Evolutionary conservation across 1,140 invertebrate genomes (phyloP), one percentile per base, ranked within the genome.

Genomic region (Drosophila repleta): DNA sequence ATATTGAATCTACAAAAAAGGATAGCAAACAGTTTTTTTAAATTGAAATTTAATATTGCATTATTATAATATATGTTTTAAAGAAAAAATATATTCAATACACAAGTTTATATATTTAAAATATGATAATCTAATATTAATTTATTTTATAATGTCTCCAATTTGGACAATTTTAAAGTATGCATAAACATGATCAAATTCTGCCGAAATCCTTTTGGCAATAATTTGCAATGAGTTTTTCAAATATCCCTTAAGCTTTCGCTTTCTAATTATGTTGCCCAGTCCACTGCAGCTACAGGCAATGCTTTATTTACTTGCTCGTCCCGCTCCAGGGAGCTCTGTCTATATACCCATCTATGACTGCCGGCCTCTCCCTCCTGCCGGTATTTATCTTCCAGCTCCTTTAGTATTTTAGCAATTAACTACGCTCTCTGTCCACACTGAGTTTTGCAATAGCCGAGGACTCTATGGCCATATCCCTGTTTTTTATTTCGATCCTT

Each of bases 401-500:
- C 48, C 37, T 35, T 20, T 39, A 41, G 32, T 10, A 55, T 48
- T 46, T 35, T 67, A 53, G 55, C 60, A 77, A 70, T 77, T 74
- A 70, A 74, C 21, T 62, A 24, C 29, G 45, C 45, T 74, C 51
- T 35, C 18, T 63, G 43, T 41, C 57, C 71, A 63, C 74, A 69
- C 62, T 60, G 37, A 77, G 51, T 61, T 61, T 49, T 37, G 21
- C 60, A 55, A 55, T 64, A 68, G 74, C 32, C 29, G 26, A 35
- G 41, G 29, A 43, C 41, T 17, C 18, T 26, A 32, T 8, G 13
- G 18, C 5, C 35, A 18, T n/a, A 6, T 17, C 18, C 32, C 8
- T 24, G 39, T 46, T 18, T 24, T 35, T 48, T 17, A 21, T 20
- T 13, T 6, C 7, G 24, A 26, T 24, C 46, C 35, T 39, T 10